Percentiles rank a stretch among this genome's conserved stretches.
These are phyloP conservation scores for Kryptopterus vitreolus DNA, from an alignment of 2,797 vertebrate species.

Conservation along the genomic window DNA sequence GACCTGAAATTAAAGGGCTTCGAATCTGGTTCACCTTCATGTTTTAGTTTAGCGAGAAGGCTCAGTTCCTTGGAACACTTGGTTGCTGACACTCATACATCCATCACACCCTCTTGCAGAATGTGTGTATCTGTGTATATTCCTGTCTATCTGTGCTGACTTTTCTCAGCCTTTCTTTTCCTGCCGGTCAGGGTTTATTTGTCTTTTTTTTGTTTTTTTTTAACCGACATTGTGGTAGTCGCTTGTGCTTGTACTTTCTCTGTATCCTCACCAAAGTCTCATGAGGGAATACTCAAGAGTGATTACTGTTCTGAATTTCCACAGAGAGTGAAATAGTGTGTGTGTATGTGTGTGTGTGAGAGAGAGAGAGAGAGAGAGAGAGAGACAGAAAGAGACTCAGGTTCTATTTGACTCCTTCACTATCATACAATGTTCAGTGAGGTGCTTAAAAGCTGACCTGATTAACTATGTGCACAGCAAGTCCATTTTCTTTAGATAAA, in stretches of 20 bases:
- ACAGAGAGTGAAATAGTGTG: constrained; percentile 18
- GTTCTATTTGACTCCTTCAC: no score
- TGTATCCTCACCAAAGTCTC: constrained; percentile 21
- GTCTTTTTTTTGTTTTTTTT: constrained; percentile 24
- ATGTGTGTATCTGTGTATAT: background rate
- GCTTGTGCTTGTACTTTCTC: background rate
- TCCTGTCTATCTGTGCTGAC: background rate
- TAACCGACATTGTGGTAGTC: background rate
- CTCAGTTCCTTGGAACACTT: constrained; percentile 9
- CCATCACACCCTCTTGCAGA: background rate
- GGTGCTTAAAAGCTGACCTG: background rate
- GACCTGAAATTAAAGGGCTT: background rate
- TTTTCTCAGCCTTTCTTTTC: background rate
- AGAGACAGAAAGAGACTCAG: background rate
- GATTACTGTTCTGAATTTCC: constrained; percentile 47
- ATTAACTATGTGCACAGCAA: constrained; percentile 2
- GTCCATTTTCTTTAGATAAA: background rate
- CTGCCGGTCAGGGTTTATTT: constrained; percentile 12
- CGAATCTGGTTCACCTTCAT: background rate
- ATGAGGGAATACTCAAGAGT: constrained; percentile 51
- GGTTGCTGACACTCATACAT: background rate
- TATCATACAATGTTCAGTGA: background rate
- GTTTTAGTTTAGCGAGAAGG: background rate
- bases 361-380: background rate
- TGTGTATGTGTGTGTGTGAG: background rate